phyloP scores from a whole-genome alignment of 2,888 invertebrate species.

The Cheilosia soror region DNA sequence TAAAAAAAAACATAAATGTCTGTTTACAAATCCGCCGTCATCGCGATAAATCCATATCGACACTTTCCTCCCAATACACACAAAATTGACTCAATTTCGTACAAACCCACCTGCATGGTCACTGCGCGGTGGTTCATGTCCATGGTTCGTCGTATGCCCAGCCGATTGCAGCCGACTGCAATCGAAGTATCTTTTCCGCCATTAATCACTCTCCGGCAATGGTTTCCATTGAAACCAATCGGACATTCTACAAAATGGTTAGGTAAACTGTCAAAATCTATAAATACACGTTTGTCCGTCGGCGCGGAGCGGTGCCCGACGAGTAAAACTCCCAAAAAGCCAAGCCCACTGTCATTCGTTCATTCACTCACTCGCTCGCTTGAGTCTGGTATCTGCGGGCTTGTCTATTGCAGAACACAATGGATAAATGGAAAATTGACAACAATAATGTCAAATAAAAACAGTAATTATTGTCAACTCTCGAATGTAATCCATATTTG shows the following conservation, averaged over 20 bases:
- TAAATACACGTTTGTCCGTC: slow-evolving; percentile 66
- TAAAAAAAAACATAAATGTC: slow-evolving; percentile 12
- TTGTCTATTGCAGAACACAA: slow-evolving; percentile 54
- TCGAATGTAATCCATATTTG: slow-evolving; percentile 73
- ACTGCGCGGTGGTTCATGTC: slow-evolving; percentile 45
- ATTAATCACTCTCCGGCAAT: slow-evolving; percentile 72
- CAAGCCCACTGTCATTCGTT: slow-evolving; percentile 58
- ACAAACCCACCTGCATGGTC: slow-evolving; percentile 63
- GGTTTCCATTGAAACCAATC: slow-evolving; percentile 68
- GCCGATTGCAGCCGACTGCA: slow-evolving; percentile 13
- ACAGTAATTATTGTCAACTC: slow-evolving; percentile 76
- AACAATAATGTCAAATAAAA: slow-evolving; percentile 76
- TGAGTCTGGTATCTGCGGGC: slow-evolving; percentile 16
- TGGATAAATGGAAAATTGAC: slow-evolving; percentile 72
- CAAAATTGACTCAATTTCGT: slow-evolving; percentile 69
- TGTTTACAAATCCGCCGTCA: slow-evolving; percentile 62
- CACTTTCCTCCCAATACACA: slow-evolving; percentile 39
- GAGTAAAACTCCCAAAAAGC: slow-evolving; percentile 47
- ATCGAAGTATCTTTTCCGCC: slow-evolving; percentile 72
- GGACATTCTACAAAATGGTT: slow-evolving; percentile 75
- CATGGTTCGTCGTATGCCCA: slow-evolving; percentile 41
- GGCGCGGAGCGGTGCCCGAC: slow-evolving; percentile 21
- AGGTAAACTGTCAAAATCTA: slow-evolving; percentile 75
- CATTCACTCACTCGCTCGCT: slow-evolving; percentile 40
- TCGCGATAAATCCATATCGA: slow-evolving; percentile 61